phyloP scores from a whole-genome alignment of 2,888 invertebrate genomes.

The Dascillus cervinus region DNA sequence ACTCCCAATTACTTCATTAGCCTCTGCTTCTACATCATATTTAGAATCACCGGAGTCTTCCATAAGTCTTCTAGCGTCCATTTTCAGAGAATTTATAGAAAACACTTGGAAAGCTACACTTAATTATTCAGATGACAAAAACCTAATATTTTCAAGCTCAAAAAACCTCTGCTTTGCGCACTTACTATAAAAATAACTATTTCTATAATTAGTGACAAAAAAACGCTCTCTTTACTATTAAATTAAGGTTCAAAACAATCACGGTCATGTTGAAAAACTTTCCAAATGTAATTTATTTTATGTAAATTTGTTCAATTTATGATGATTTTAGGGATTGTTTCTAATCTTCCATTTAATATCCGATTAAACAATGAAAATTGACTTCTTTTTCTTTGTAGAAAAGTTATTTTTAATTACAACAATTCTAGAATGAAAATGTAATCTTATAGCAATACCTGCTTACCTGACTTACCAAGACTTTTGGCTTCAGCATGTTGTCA shows the following conservation, averaged over 20 bases:
- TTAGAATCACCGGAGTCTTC: no score
- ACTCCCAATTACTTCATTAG: no score
- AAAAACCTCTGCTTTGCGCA: no score
- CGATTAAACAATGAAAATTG: slow-evolving; percentile 12
- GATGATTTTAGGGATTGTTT: slow-evolving; percentile 12
- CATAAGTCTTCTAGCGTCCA: no score
- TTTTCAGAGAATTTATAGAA: no score
- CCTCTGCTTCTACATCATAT: no score
- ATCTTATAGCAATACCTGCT: slow-evolving; percentile 39
- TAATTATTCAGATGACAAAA: no score
- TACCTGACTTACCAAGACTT: slow-evolving; percentile 35
- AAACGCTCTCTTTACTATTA: slow-evolving; percentile 37
- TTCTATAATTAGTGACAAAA: slow-evolving; percentile 41
- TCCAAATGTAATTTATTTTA: slow-evolving; percentile 16
- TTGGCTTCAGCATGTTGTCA: slow-evolving; percentile 12
- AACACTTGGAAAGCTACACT: no score
- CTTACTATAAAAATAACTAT: no score
- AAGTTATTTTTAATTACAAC: slow-evolving; percentile 18
- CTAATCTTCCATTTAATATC: slow-evolving; percentile 13
- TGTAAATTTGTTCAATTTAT: slow-evolving; percentile 14
- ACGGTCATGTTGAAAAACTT: slow-evolving; percentile 22
- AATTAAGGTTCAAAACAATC: slow-evolving; percentile 32
- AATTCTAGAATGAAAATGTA: slow-evolving; percentile 27
- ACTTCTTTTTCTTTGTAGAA: slow-evolving; percentile 7
- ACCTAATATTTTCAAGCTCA: no score